These are phyloP conservation scores for Thalpophila matura DNA, from an alignment of 2,888 invertebrate genomes.

Conservation along the genomic window DNA sequence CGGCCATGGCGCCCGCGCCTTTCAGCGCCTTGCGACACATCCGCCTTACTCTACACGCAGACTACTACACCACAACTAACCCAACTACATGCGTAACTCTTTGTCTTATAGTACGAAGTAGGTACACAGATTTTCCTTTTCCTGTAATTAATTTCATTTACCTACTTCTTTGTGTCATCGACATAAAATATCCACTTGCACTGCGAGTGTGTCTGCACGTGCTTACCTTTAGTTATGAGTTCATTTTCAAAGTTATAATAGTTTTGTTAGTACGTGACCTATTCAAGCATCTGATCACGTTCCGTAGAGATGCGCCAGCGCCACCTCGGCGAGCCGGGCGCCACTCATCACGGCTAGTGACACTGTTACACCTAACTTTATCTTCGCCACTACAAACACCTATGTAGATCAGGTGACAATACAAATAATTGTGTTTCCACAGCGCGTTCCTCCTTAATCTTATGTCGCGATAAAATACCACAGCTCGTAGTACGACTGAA, in stretches of 20 bases:
- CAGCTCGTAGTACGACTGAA: conserved; percentile 70
- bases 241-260: conserved; percentile 72
- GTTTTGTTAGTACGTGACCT: conserved; percentile 81
- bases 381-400: conserved; percentile 77
- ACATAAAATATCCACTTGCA: conserved; percentile 16
- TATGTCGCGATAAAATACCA: conserved; percentile 76
- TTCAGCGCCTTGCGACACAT: conserved; percentile 81
- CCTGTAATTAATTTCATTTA: not conserved
- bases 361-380: conserved; percentile 73
- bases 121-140: conserved; percentile 12
- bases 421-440: conserved; percentile 85
- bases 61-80: conserved; percentile 46
- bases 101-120: conserved; percentile 24
- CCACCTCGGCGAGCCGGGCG: conserved; percentile 52
- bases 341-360: conserved; percentile 57
- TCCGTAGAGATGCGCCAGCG: conserved; percentile 53
- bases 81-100: conserved; percentile 31
- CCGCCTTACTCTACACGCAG: conserved; percentile 63
- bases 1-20: conserved; percentile 69
- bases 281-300: conserved; percentile 78
- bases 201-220: conserved; percentile 68
- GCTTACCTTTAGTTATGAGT: conserved; percentile 69
- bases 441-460: conserved; percentile 85
- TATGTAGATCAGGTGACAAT: conserved; percentile 84
- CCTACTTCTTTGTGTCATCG: conserved; percentile 27